Base-by-base conservation (phyloP, 1,140 invertebrate species). In the Zaprionus tsacasi region DNA sequence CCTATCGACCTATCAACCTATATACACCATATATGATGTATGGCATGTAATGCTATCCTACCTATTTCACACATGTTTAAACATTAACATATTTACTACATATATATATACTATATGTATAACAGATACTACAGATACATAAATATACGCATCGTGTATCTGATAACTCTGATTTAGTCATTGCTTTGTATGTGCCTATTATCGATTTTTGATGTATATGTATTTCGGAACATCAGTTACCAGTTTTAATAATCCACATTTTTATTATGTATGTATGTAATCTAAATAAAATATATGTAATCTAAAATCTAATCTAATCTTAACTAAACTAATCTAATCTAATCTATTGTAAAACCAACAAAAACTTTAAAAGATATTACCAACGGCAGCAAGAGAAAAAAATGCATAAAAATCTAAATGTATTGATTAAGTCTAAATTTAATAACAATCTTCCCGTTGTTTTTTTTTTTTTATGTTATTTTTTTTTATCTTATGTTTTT, bases 161-260 rank as follows among this genome's bases (percentile, higher is more conserved):
- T 65, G 65, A 73, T 81, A 81, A 65, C 70, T 86, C 78, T 86
- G 75, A 81, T 85, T 86, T 86, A 86, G 82, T 86, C 82, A 85
- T 86, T 86, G 82, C 82, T 86, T 85, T 86, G 72, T 86, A 86
- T 86, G 82, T 86, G 82, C 82, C 82, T 86, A 85, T 86, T 86
- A 85, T 63, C 81, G 58, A 86, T 86, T 86, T 85, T 86, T 64
- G 82, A 86, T 86, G 81, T 86, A 70, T 85, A 76, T 85, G 69
- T 72, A 65, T 71, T 70, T 81, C 80, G 43, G 52, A 78, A 63
- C 80, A 85, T 83, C 81, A 80, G 72, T 82, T 82, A 72, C 63
- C 61, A 76, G 68, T 66, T 71, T 76, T 75, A 75, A 79, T 79
- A 82, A 83, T 74, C 56, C 75, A 76, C 76, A 79, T 68, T 81